Evolutionary conservation across 2,797 vertebrate species (phyloP), one percentile per base, ranked within the genome.

Genomic region (Manis pentadactyla): DNA sequence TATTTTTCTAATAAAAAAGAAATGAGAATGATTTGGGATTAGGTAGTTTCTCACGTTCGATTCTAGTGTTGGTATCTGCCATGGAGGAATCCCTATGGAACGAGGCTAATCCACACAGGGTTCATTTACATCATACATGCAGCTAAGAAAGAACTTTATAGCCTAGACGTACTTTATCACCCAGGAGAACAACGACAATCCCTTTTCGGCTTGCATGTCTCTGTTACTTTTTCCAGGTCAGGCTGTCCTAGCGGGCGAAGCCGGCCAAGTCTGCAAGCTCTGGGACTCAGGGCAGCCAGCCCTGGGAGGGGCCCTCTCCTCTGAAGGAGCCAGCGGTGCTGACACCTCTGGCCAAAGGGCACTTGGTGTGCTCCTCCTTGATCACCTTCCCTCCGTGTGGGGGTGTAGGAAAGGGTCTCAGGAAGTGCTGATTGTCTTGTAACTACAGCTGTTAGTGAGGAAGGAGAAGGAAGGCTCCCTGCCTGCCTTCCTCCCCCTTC

Each of bases 61-160:
- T 42, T 61, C 34, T 34, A 7, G 21, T 42, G 21, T 27, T 69
- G 75, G 23, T 29, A 68, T 68, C 37, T 27, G 29, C 10, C 8
- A 0, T 51, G 25, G 42, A 59, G 59, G 37, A n/a, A 2, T 73
- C 7, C 27, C 39, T 27, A 0, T 0, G 4, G 25, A 37, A 27
- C 51, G 1, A 8, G 27, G 27, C 73, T 11, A 1, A 69, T 21
- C 53, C n/a, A 27, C 21, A 51, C 49, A 51, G 6, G 42, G 34
- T 78, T 51, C 15, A 68, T 29, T 77, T 13, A 51, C 78, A 39
- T 34, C 79, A 49, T 2, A 8, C n/a, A 0, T 37, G 57, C 61
- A 29, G 31, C 3, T 37, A 3, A 69, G 61, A 75, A 66, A 27
- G 19, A 27, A 23, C n/a, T 49, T 37, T 12, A 15, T 64, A 15